These are phyloP conservation scores for Caenorhabditis briggsae DNA, from an alignment of 1,140 invertebrate species.

Conservation along the genomic window DNA sequence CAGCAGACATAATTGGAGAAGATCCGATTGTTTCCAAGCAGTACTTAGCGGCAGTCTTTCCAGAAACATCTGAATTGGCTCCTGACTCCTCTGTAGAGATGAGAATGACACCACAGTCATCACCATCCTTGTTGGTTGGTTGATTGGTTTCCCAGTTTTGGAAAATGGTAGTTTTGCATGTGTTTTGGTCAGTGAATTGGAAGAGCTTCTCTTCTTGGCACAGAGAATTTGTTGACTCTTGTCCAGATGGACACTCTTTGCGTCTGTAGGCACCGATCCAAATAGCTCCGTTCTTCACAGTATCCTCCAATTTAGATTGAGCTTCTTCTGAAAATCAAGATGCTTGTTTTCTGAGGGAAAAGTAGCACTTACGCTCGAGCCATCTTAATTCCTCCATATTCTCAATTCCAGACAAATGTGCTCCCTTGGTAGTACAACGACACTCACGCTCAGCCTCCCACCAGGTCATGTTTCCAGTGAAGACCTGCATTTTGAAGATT, in stretches of 20 bases:
- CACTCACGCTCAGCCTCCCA: slow-evolving; percentile 52
- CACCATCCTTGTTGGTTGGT: not conserved
- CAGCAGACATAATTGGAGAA: not conserved
- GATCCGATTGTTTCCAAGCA: not conserved
- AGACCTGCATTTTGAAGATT: not conserved
- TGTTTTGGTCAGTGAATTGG: slow-evolving; percentile 43
- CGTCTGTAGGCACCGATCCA: slow-evolving; percentile 30
- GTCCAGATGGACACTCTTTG: slow-evolving; percentile 25
- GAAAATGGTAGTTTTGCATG: slow-evolving; percentile 13
- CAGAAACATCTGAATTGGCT: not conserved
- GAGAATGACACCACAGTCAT: slow-evolving; percentile 9
- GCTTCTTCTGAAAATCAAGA: not conserved
- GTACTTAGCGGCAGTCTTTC: slow-evolving; percentile 14
- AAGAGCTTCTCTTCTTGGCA: slow-evolving; percentile 19
- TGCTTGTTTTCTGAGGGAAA: not conserved
- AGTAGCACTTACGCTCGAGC: not conserved
- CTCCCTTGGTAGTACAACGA: slow-evolving; percentile 14
- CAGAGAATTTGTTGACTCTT: not conserved
- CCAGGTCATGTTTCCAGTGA: slow-evolving; percentile 36
- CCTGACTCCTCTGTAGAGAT: not conserved
- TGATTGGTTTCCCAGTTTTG: slow-evolving; percentile 12
- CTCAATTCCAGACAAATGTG: slow-evolving; percentile 43
- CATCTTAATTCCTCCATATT: not conserved
- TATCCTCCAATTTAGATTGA: not conserved
- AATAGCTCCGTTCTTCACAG: not conserved